phyloP scores from a whole-genome alignment of 2,888 invertebrate species.

The Drosophila nr. perissopoda region DNA sequence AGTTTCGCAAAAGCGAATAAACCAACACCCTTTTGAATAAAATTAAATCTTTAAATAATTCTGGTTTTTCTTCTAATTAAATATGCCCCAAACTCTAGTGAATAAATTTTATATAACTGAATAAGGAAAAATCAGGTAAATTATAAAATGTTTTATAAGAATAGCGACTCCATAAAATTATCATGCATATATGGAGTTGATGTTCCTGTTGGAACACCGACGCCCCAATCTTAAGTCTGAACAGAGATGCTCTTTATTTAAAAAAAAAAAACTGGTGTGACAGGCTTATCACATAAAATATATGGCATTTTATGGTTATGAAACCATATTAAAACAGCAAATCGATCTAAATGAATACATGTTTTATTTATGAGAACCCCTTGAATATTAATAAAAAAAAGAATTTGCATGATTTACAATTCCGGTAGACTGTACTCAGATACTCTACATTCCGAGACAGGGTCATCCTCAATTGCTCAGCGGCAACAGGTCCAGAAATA shows the following conservation, averaged over 20 bases:
- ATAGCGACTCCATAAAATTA: conserved; percentile 16
- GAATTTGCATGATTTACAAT: conserved; percentile 55
- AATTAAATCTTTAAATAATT: not conserved
- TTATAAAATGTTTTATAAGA: conserved; percentile 5
- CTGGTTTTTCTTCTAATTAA: not conserved
- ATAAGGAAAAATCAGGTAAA: conserved; percentile 24
- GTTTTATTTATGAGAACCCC: conserved; percentile 66
- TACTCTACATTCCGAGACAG: not conserved
- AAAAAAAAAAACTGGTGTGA: not conserved
- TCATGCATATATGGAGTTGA: conserved; percentile 39
- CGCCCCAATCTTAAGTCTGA: conserved; percentile 28
- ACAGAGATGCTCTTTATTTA: conserved; percentile 65
- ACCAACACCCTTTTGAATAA: conserved; percentile 23
- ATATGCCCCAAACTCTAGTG: conserved; percentile 7
- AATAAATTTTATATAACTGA: conserved; percentile 4
- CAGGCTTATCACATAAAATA: conserved; percentile 46
- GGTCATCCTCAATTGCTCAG: conserved; percentile 37
- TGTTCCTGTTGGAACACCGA: conserved; percentile 31
- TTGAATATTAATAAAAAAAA: conserved; percentile 5
- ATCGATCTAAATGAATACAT: conserved; percentile 52
- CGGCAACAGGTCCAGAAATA: conserved; percentile 20
- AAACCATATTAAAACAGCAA: conserved; percentile 35
- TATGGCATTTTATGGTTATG: conserved; percentile 59
- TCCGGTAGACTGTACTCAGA: conserved; percentile 25
- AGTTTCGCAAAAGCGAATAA: conserved; percentile 5